These are phyloP conservation scores for Montipora capricornis DNA, from an alignment of 64 coral and sea anemone genomes.

Conservation along the genomic window DNA sequence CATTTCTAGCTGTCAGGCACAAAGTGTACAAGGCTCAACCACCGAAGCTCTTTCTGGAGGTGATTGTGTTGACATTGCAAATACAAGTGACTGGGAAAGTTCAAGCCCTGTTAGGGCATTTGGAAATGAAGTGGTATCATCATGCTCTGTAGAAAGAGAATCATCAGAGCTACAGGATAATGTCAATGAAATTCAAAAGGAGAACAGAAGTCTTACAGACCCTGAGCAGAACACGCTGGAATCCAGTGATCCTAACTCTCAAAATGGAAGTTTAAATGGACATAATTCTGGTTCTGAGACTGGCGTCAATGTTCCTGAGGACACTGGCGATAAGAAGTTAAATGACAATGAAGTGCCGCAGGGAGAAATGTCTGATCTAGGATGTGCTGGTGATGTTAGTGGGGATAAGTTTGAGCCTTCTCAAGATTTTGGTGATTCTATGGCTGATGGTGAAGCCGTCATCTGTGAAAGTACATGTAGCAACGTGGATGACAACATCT, in stretches of 20 bases:
- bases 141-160: background rate
- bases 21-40: background rate
- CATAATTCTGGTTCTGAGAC: background rate
- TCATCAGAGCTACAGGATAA: background rate
- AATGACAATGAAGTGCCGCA: background rate
- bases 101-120: background rate
- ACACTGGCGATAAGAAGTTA: background rate
- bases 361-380: background rate
- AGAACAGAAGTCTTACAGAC: background rate
- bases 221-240: background rate
- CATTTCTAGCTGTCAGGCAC: background rate
- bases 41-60: background rate
- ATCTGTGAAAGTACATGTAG: background rate
- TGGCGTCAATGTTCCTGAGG: background rate
- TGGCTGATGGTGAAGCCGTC: background rate
- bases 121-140: background rate
- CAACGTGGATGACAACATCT: background rate
- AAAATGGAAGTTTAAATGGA: background rate
- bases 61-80: background rate
- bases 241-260: background rate
- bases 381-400: background rate
- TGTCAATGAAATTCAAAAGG: background rate
- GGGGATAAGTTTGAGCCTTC: background rate
- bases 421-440: background rate
- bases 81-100: slow-evolving; percentile 28